Percentiles rank a stretch among this genome's conserved stretches.
These are phyloP conservation scores for Epinephelus lanceolatus DNA, from an alignment of 2,113 vertebrate genomes.

Conservation along the genomic window DNA sequence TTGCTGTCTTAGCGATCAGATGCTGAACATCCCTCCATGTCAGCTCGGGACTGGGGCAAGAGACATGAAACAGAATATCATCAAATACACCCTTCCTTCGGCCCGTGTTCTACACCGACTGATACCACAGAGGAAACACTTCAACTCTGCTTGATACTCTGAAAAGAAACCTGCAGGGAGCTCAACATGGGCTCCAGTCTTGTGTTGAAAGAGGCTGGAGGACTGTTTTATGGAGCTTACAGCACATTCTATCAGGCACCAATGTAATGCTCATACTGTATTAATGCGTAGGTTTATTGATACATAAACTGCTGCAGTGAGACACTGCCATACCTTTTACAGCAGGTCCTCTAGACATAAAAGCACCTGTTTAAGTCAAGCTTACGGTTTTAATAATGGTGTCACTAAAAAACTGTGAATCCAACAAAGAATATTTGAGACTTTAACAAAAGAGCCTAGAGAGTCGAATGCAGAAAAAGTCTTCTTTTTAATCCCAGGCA, in stretches of 20 bases:
- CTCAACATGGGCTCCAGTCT: conserved; percentile 8
- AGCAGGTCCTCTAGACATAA: conserved; percentile 62
- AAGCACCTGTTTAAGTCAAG: conserved; percentile 75
- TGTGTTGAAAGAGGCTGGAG: conserved; percentile 37
- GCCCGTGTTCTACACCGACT: conserved; percentile 53
- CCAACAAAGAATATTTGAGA: conserved; percentile 80
- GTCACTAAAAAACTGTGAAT: conserved; percentile 75
- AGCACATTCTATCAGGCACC: conserved; percentile 37
- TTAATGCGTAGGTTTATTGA: conserved; percentile 70
- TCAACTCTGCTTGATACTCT: conserved; percentile 65
- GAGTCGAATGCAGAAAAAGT: conserved; percentile 76
- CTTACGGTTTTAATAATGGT: conserved; percentile 73
- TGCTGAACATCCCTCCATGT: conserved; percentile 87
- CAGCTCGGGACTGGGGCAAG: conserved; percentile 83
- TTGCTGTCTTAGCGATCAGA: conserved; percentile 84
- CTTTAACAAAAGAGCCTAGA: conserved; percentile 79
- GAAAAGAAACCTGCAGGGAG: conserved; percentile 61
- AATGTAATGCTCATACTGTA: conserved; percentile 47
- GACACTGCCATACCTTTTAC: conserved; percentile 59
- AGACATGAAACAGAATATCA: conserved; percentile 77
- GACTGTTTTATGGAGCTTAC: conserved; percentile 38
- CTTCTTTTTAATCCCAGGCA: conserved; percentile 79
- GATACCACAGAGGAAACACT: conserved; percentile 70
- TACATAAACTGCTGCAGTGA: conserved; percentile 60
- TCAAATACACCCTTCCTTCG: conserved; percentile 60